A percentile compares a stretch with the other conserved stretches of the same genome.
These are phyloP conservation scores for Cotesia vestalis DNA, from an alignment of 1,140 invertebrate species.

Conservation along the genomic window DNA sequence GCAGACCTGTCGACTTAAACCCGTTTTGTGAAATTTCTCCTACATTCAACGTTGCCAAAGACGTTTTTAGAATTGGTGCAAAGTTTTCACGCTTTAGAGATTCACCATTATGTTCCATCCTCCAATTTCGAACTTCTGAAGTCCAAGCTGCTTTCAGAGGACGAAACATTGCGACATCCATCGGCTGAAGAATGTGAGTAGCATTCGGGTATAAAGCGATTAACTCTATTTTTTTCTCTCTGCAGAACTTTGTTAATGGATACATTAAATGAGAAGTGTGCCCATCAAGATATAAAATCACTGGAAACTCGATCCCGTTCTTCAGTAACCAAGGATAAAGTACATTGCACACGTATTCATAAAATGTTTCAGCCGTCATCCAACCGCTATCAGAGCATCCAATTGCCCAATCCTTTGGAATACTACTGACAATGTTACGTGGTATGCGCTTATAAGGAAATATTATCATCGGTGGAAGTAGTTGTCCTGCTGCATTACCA, in stretches of 20 bases:
- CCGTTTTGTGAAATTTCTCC: too few species aligned
- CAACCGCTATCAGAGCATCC: slow-evolving; percentile 57
- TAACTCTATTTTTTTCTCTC: slow-evolving; percentile 46
- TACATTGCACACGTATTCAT: slow-evolving; percentile 53
- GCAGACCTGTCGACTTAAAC: too few species aligned
- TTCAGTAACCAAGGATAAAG: slow-evolving; percentile 47
- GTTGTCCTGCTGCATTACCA: slow-evolving; percentile 45
- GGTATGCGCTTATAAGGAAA: slow-evolving; percentile 49
- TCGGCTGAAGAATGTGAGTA: slow-evolving; percentile 56
- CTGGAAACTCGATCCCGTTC: slow-evolving; percentile 46
- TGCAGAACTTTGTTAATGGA: slow-evolving; percentile 44
- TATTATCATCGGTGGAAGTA: slow-evolving; percentile 48
- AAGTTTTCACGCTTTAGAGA: slow-evolving; percentile 32
- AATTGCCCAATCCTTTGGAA: slow-evolving; percentile 49
- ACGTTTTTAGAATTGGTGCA: slow-evolving; percentile 1
- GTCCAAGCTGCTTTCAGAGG: slow-evolving; percentile 52
- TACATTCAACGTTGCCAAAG: slow-evolving; percentile 9
- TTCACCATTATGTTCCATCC: slow-evolving; percentile 32
- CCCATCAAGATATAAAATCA: slow-evolving; percentile 56
- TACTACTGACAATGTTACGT: slow-evolving; percentile 34
- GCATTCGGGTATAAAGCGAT: slow-evolving; percentile 52
- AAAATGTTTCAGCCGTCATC: slow-evolving; percentile 62
- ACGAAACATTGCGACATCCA: slow-evolving; percentile 54
- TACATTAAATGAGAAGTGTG: slow-evolving; percentile 49
- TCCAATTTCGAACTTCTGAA: slow-evolving; percentile 42